Base-by-base conservation (phyloP, 1,140 invertebrate genomes). In the Telenomus remus region DNA sequence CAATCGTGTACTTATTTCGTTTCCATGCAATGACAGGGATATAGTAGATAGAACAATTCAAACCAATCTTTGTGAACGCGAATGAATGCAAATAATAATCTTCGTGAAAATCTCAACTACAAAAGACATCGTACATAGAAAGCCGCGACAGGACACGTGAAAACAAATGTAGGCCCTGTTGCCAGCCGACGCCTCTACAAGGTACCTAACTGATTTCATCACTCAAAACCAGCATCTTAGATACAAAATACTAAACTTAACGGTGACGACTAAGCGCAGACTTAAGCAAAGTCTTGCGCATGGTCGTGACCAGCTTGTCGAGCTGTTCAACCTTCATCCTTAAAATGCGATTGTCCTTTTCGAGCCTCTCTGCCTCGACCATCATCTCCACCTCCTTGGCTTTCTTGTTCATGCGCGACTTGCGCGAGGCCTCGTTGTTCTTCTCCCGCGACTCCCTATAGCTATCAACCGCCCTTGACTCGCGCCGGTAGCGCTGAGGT, bases 361-460 rank as follows among this genome's bases (percentile, higher is more conserved):
- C 89, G 15, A 90, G 61, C 11, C 85, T 65, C 4, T 77, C 60
- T 0, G 86, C 84, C 49, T 77, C 81, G 0, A 46, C 33, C 4
- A 76, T 42, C 84, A 90, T 87, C 53, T 90, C 87, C 1, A 68
- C 79, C 71, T 94, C 93, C 72, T 92, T 92, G 5, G 89, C 87
- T 82, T 94, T 94, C 56, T 93, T 91, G 61, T 93, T 93, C 85
- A 91, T 90, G 60, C 93, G 86, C 0, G 92, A 94, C 73, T 90
- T 89, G 78, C 93, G 89, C 10, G 93, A 94, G 6, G 93, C 93
- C 83, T 94, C 92, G 81, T 94, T 94, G 82, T 94, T 94, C 76
- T 93, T 93, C 68, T 93, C 91, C 11, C 93, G 86, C 11, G 92
- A 87, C 78, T 93, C 91, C 14, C 91, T 87, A 76, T 94, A 93